Percentiles rank a stretch among this genome's conserved stretches.
phyloP scores from a whole-genome alignment of 2,888 invertebrate genomes.

The Calliphora vomitoria region DNA sequence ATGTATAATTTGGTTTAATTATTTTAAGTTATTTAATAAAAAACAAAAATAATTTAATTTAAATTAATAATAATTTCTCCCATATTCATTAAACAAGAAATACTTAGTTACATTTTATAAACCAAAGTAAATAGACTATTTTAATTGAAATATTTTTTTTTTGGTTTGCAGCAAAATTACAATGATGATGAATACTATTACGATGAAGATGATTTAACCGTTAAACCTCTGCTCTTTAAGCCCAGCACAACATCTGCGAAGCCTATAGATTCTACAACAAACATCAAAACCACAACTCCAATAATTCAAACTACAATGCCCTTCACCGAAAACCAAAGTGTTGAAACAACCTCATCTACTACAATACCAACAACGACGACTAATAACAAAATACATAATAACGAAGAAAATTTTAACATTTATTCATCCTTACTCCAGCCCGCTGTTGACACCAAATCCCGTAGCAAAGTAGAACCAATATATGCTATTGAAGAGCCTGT shows the following conservation, averaged over 20 bases:
- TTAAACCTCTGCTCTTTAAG: slow-evolving; percentile 80
- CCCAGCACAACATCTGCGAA: slow-evolving; percentile 73
- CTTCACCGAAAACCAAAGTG: slow-evolving; percentile 3
- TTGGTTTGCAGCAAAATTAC: slow-evolving; percentile 78
- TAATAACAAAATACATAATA: background rate
- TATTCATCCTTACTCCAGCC: background rate
- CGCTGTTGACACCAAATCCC: slow-evolving; percentile 36
- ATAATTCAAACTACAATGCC: slow-evolving; percentile 25
- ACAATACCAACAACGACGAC: slow-evolving; percentile 7
- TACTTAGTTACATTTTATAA: no score
- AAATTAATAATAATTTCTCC: no score
- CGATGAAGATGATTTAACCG: slow-evolving; percentile 82
- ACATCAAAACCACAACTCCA: background rate
- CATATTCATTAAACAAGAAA: no score
- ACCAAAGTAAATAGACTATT: background rate
- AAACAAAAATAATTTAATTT: no score
- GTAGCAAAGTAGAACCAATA: slow-evolving; percentile 66
- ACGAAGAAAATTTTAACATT: background rate
- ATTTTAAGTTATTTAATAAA: background rate
- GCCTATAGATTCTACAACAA: slow-evolving; percentile 39
- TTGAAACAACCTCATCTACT: background rate
- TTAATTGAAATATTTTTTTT: slow-evolving; percentile 78
- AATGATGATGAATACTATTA: slow-evolving; percentile 83
- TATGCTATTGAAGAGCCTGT: slow-evolving; percentile 46
- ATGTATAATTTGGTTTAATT: slow-evolving; percentile 68